Evolutionary conservation across 2,113 vertebrate genomes (phyloP).

Genomic region (Chionis minor): DNA sequence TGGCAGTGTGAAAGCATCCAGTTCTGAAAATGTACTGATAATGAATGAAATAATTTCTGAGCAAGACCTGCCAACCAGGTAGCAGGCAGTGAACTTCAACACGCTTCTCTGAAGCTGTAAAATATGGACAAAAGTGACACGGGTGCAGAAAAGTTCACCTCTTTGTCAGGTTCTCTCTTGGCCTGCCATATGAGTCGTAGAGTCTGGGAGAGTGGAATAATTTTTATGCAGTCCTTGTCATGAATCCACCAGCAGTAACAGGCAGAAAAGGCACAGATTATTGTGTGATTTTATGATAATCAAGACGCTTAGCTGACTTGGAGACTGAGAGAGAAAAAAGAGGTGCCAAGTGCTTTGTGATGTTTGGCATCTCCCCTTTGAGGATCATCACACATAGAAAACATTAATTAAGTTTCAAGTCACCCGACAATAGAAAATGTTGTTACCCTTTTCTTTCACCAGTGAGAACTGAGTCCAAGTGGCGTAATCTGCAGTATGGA

Average conservation of each 20-base stretch:
- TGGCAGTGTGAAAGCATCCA: not conserved
- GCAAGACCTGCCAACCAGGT: conserved; percentile 14
- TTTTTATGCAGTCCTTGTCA: conserved; percentile 22
- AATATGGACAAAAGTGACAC: not conserved
- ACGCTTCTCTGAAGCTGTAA: not conserved
- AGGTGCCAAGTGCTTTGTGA: conserved; percentile 26
- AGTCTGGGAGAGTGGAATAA: not conserved
- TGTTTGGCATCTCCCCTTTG: conserved; percentile 45
- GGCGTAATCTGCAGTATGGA: not conserved
- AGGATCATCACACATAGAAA: conserved; percentile 32
- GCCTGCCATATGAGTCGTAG: not conserved
- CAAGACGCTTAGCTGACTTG: not conserved
- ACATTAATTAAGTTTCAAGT: conserved; percentile 57
- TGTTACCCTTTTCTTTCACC: conserved; percentile 26
- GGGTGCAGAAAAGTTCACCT: conserved; percentile 9
- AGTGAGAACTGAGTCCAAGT: not conserved
- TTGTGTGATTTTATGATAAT: conserved; percentile 50
- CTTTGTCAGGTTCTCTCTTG: not conserved
- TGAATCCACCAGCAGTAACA: conserved; percentile 17
- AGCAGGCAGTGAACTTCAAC: conserved; percentile 9
- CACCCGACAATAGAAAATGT: not conserved
- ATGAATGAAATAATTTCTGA: conserved; percentile 41
- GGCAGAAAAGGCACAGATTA: conserved; percentile 15
- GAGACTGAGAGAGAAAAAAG: not conserved
- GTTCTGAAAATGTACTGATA: not conserved